Conservation (phyloP, 2,888 invertebrate genomes). For the Temnothorax ravouxi region DNA sequence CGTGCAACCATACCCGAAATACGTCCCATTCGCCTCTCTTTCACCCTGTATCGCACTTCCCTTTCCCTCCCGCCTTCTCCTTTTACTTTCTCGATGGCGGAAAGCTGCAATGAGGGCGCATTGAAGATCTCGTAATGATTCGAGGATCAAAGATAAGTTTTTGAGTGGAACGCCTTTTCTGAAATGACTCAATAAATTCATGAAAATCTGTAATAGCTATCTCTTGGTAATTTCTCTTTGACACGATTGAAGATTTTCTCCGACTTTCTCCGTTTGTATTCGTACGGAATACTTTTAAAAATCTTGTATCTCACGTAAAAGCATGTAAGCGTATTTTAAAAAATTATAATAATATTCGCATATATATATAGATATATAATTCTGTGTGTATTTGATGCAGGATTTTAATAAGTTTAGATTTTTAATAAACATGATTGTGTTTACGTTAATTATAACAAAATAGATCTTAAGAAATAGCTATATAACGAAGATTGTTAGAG, state of each 20-base stretch:
- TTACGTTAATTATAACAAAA: background rate
- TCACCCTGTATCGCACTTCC: conserved; percentile 58
- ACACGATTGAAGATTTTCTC: background rate
- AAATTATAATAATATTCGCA: background rate
- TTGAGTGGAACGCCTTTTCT: background rate
- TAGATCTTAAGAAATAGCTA: background rate
- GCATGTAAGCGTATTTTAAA: background rate
- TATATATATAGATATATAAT: background rate
- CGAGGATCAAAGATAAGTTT: background rate
- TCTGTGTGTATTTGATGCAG: background rate
- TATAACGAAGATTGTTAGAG: background rate
- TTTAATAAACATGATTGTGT: background rate
- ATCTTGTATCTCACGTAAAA: background rate
- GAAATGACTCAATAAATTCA: conserved; percentile 9
- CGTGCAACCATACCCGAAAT: conserved; percentile 32
- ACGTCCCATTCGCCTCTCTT: conserved; percentile 66
- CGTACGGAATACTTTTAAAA: background rate
- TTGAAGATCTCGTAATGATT: conserved; percentile 24
- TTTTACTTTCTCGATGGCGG: conserved; percentile 33
- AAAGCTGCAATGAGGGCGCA: conserved; percentile 29
- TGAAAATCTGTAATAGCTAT: conserved; percentile 16
- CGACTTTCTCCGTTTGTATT: background rate
- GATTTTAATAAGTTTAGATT: background rate
- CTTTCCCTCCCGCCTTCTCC: background rate
- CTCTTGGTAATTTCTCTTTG: background rate